phyloP scores from a whole-genome alignment of 2,113 vertebrate genomes.

The Tragelaphus buxtoni region DNA sequence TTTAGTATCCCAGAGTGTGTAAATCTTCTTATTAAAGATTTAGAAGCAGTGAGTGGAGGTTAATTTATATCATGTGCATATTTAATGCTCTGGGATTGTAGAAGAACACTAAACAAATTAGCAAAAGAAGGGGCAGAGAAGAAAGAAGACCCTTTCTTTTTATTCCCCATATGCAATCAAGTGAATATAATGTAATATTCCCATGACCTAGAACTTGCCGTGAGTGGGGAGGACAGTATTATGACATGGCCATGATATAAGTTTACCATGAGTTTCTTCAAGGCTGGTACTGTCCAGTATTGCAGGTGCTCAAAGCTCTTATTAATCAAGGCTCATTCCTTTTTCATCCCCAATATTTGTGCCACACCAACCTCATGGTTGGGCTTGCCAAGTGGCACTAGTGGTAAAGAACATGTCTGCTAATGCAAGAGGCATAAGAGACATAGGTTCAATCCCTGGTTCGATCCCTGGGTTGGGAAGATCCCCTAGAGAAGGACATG shows the following conservation, averaged over 20 bases:
- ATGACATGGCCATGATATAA: not conserved
- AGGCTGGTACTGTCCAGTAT: not conserved
- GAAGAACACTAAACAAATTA: not conserved
- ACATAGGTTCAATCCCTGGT: not conserved
- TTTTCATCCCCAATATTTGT: not conserved
- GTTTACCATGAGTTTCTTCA: not conserved
- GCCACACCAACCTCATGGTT: not conserved
- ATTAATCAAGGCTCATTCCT: not conserved
- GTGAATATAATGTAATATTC: not conserved
- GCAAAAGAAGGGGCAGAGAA: not conserved
- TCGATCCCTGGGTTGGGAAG: not conserved
- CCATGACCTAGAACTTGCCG: not conserved
- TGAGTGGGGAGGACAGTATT: not conserved
- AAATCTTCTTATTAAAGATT: constrained; percentile 19
- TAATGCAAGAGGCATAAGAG: not conserved
- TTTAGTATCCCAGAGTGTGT: not conserved
- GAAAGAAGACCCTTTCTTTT: not conserved
- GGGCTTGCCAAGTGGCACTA: not conserved
- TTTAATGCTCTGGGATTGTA: not conserved
- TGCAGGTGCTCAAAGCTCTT: not conserved
- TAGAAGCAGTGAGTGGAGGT: not conserved
- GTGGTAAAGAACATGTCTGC: not conserved
- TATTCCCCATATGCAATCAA: not conserved
- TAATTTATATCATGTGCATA: not conserved
- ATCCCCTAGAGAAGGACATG: not conserved